Evolutionary conservation across 2,113 vertebrate genomes (phyloP).

Genomic region (Phyllostomus discolor): DNA sequence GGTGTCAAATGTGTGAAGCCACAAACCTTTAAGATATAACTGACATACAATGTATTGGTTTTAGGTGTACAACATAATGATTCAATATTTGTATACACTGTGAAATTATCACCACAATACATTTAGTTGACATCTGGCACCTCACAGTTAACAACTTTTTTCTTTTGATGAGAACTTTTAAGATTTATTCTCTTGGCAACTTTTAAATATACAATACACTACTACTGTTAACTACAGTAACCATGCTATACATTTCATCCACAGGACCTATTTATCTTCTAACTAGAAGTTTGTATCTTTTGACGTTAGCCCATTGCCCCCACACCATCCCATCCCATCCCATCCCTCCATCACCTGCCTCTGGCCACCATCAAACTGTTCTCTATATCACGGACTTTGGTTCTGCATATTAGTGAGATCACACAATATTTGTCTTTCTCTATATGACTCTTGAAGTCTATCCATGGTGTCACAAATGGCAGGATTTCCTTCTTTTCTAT

Average conservation of each 20-base stretch:
- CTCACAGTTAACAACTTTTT: neutral
- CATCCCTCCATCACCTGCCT: no score
- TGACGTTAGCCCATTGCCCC: no score
- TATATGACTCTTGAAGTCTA: neutral
- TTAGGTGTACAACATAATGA: neutral
- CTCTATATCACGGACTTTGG: neutral
- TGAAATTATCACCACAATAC: neutral
- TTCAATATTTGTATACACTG: neutral
- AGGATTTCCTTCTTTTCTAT: no score
- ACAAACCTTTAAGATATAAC: neutral
- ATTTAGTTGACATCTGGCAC: neutral
- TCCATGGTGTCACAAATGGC: neutral
- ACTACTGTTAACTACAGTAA: no score
- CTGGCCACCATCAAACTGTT: neutral
- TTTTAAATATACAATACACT: no score
- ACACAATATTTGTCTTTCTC: neutral
- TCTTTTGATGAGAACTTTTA: neutral
- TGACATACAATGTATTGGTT: neutral
- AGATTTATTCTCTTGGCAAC: no score
- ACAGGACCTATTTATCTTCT: no score
- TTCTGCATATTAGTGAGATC: neutral
- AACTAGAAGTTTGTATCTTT: no score
- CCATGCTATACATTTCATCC: no score
- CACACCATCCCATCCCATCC: no score
- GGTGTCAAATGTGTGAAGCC: neutral